These are phyloP conservation scores for Clavelina lepadiformis DNA, from an alignment of 23 tunicate genomes.

Conservation along the genomic window DNA sequence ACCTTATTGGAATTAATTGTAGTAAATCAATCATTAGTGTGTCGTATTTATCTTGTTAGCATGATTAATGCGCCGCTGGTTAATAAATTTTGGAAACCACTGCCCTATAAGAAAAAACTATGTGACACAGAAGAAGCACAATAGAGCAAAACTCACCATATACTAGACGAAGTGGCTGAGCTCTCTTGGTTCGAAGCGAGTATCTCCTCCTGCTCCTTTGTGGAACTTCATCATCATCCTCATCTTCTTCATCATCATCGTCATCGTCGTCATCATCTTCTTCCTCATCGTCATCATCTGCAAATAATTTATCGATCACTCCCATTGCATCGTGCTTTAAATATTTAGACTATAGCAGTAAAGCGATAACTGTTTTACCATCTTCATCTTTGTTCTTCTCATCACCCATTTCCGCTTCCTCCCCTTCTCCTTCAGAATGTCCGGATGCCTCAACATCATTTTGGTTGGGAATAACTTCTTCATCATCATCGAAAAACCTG, in stretches of 20 bases:
- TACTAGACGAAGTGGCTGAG: constrained; percentile 47
- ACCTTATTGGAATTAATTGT: no score
- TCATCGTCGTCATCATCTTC: constrained; percentile 10
- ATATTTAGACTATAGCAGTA: no score
- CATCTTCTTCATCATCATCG: constrained; percentile 10
- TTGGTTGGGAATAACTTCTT: not conserved
- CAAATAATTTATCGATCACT: no score
- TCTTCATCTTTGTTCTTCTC: constrained; percentile 20
- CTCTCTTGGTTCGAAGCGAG: constrained; percentile 52
- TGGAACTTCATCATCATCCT: constrained; percentile 22
- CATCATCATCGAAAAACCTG: constrained; percentile 27
- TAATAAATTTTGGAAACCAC: no score
- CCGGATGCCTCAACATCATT: constrained; percentile 1
- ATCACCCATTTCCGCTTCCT: not conserved
- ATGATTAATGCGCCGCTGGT: no score
- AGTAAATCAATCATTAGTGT: no score
- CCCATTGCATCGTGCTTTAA: no score
- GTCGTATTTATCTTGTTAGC: no score
- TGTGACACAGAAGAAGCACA: no score
- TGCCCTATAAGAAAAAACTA: no score
- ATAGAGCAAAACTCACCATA: constrained; percentile 47
- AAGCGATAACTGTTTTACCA: no score
- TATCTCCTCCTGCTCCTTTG: constrained; percentile 30
- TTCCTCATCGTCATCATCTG: constrained; percentile 7
- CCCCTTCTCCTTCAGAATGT: constrained; percentile 2